Conservation (phyloP, 2,113 vertebrate genomes). For the Tor tambroides region DNA sequence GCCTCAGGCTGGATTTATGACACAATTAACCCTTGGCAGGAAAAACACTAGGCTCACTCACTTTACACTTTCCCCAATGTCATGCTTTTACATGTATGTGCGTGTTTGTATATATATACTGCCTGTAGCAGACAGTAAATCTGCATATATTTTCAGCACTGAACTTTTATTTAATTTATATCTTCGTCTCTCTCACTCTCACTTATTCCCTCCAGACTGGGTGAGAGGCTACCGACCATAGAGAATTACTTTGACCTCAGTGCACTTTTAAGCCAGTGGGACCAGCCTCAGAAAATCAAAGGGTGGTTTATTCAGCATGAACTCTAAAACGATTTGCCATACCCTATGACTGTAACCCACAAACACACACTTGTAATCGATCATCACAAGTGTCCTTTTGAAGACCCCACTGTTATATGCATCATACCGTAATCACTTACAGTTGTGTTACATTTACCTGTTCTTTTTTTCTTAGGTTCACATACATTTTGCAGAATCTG, state of each 20-base stretch:
- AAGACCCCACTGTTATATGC: slow-evolving; percentile 32
- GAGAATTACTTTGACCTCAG: slow-evolving; percentile 65
- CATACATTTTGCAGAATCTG: not conserved
- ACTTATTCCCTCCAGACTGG: not conserved
- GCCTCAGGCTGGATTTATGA: slow-evolving; percentile 75
- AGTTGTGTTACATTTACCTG: not conserved
- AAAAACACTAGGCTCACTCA: slow-evolving; percentile 61
- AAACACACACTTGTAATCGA: slow-evolving; percentile 24
- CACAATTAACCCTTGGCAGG: slow-evolving; percentile 69
- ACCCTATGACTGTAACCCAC: slow-evolving; percentile 17
- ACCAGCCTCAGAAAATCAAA: slow-evolving; percentile 33
- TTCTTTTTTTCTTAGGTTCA: not conserved
- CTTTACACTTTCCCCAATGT: slow-evolving; percentile 60
- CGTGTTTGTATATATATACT: not conserved
- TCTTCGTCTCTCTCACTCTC: not conserved
- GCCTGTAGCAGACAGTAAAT: not conserved
- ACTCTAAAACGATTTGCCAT: slow-evolving; percentile 48
- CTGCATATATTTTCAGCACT: not conserved
- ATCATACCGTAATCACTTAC: slow-evolving; percentile 8
- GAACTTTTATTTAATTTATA: not conserved
- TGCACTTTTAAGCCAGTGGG: slow-evolving; percentile 52
- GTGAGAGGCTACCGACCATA: slow-evolving; percentile 34
- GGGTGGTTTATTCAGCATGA: slow-evolving; percentile 20
- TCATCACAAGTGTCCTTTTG: slow-evolving; percentile 42
- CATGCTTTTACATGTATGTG: slow-evolving; percentile 36